Evolutionary conservation across 2,888 invertebrate genomes (phyloP).

Genomic region (Cataglyphis cursor): DNA sequence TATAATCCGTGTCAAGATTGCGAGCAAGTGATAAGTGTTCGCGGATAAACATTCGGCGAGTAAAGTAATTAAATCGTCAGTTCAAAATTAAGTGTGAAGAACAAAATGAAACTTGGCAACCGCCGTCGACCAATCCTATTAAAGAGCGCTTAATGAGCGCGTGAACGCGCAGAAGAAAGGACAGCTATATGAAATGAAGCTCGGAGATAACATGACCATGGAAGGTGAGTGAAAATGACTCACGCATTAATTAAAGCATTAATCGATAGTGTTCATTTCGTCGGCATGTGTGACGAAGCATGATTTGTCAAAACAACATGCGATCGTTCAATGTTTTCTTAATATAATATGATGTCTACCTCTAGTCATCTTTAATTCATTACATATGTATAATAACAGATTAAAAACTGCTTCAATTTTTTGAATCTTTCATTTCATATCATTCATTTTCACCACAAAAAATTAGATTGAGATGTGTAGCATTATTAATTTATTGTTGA

Average conservation of each 20-base stretch:
- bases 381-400: background rate
- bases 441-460: background rate
- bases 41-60: conserved; percentile 21
- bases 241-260: background rate
- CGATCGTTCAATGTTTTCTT: background rate
- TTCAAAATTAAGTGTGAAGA: conserved; percentile 33
- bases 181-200: conserved; percentile 78
- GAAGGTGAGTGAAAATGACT: conserved; percentile 78
- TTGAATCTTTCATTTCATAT: background rate
- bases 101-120: conserved; percentile 9
- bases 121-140: background rate
- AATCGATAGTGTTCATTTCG: background rate
- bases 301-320: conserved; percentile 2
- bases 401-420: background rate
- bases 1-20: conserved; percentile 41
- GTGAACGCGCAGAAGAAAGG: conserved; percentile 9
- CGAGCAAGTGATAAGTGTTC: background rate
- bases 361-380: background rate
- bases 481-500: background rate
- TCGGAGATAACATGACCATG: conserved; percentile 82
- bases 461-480: background rate
- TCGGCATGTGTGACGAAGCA: background rate
- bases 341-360: background rate
- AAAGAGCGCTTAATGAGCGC: conserved; percentile 16
- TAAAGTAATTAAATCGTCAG: conserved; percentile 17